Percentiles rank a stretch among this genome's conserved stretches.
Evolutionary conservation across 2,797 vertebrate genomes (phyloP).

Genomic region (Galaxias olidus): DNA sequence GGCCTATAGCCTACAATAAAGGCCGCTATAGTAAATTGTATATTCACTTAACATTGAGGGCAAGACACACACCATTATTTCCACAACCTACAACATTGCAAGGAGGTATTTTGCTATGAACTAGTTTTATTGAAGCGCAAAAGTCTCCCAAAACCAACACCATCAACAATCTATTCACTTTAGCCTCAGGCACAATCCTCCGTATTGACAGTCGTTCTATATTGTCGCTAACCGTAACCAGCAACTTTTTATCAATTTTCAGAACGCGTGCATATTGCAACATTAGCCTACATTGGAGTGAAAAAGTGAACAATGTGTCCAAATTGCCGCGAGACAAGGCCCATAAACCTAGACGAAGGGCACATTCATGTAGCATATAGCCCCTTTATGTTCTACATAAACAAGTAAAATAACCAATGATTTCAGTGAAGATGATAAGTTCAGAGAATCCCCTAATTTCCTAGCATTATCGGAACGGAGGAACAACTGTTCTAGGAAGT

Average conservation of each 20-base stretch:
- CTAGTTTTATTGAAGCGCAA: neutral
- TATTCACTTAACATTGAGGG: neutral
- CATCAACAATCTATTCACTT: neutral
- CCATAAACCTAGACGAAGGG: conserved; percentile 32
- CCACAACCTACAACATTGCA: neutral
- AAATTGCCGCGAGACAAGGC: conserved; percentile 45
- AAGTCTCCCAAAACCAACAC: neutral
- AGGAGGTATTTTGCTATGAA: neutral
- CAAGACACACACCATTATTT: neutral
- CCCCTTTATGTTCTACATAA: conserved; percentile 40
- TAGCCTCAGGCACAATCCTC: conserved; percentile 40
- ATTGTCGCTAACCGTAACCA: conserved; percentile 7
- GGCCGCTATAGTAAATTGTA: conserved; percentile 60
- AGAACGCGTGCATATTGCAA: conserved; percentile 9
- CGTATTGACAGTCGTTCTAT: conserved; percentile 44
- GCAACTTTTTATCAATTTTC: conserved; percentile 38
- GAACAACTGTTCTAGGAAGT: conserved; percentile 46
- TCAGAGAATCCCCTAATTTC: neutral
- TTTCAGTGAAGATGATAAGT: conserved; percentile 3
- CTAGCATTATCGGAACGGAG: conserved; percentile 2
- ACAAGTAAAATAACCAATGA: conserved; percentile 15
- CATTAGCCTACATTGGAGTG: conserved; percentile 25
- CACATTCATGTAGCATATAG: conserved; percentile 27
- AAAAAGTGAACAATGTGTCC: conserved; percentile 6
- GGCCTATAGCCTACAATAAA: conserved; percentile 63